Conservation (phyloP, 1,140 invertebrate species). For the Ceratosolen fusciceps region DNA sequence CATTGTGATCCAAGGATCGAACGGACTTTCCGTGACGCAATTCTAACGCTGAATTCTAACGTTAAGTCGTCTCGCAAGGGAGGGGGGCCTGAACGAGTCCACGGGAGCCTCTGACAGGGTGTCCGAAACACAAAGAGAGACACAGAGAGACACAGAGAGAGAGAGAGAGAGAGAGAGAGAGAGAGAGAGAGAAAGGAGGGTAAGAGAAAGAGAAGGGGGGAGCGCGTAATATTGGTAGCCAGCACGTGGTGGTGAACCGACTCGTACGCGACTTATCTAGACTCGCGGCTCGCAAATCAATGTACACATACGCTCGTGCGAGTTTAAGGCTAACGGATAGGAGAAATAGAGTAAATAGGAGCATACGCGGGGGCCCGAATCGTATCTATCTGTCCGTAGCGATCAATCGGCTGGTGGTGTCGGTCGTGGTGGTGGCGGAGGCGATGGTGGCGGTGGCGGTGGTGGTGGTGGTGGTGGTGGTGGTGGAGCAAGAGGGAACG, state of each 20-base stretch:
- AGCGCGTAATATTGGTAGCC: conserved; percentile 21
- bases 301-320: neutral
- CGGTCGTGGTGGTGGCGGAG: too few relatives aligned
- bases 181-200: too few relatives aligned
- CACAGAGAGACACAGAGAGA: too few relatives aligned
- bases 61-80: neutral
- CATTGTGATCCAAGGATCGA: neutral
- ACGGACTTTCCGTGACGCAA: neutral
- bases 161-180: too few relatives aligned
- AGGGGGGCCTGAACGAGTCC: neutral
- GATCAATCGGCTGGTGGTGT: conserved; percentile 40
- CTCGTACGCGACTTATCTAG: conserved; percentile 40
- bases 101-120: neutral
- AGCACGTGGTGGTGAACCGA: conserved; percentile 53
- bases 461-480: neutral
- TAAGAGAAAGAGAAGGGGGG: too few relatives aligned
- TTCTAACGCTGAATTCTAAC: neutral
- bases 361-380: conserved; percentile 54
- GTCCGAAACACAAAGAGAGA: too few relatives aligned
- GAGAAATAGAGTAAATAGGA: neutral
- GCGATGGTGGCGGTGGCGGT: conserved; percentile 48
- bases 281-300: conserved; percentile 3
- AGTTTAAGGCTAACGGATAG: neutral
- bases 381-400: conserved; percentile 60
- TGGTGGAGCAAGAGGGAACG: conserved; percentile 42